A percentile compares a stretch with the other conserved stretches of the same genome.
These are phyloP conservation scores for Acrossocheilus wenchowensis DNA, from an alignment of 2,797 vertebrate genomes.

Conservation along the genomic window DNA sequence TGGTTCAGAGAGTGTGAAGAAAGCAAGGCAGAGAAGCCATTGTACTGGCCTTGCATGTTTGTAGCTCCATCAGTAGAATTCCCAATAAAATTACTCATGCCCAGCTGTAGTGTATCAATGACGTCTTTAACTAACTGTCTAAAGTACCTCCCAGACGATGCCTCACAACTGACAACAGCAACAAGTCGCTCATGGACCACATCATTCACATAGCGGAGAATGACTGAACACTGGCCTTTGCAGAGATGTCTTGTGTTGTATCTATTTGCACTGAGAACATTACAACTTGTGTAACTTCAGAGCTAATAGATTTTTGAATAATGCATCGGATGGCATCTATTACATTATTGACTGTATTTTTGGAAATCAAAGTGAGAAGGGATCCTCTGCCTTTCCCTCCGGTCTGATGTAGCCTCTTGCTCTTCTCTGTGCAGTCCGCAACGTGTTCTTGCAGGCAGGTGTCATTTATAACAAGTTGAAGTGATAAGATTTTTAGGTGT, in stretches of 20 bases:
- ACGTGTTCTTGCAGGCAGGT: background rate
- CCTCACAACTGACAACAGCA: background rate
- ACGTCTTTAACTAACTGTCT: background rate
- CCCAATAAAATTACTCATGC: constrained; percentile 4
- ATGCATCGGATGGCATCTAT: background rate
- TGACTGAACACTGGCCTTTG: background rate
- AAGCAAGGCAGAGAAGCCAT: background rate
- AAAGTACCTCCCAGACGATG: constrained; percentile 11
- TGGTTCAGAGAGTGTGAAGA: constrained; percentile 5
- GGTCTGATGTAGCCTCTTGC: background rate
- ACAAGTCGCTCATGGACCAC: constrained; percentile 2
- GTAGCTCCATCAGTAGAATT: background rate
- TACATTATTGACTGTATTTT: background rate
- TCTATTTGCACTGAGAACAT: background rate
- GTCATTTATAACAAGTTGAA: background rate
- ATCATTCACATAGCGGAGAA: constrained; percentile 6
- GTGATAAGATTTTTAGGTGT: too few relatives aligned
- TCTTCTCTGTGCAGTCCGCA: background rate
- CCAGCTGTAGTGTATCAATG: background rate
- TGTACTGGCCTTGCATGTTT: constrained; percentile 10
- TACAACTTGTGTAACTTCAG: background rate
- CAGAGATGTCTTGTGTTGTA: too few relatives aligned
- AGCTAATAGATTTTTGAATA: background rate
- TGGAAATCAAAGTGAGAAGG: background rate
- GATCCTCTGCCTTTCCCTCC: background rate